A percentile compares a stretch with the other conserved stretches of the same genome.
Conservation (phyloP, 2,888 invertebrate genomes). For the Timandra comae region DNA sequence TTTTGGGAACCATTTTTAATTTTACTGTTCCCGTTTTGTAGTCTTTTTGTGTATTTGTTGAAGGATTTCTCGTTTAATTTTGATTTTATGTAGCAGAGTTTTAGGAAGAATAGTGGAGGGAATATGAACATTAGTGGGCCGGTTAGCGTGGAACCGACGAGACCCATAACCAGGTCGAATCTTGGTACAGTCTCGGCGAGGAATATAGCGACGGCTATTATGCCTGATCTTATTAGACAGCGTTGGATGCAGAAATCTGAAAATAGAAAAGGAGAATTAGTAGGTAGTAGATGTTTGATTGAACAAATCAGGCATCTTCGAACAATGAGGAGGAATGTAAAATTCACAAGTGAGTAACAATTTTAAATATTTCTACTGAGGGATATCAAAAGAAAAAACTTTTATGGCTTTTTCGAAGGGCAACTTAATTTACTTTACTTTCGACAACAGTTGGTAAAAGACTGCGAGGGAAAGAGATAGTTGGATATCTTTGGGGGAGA, state of each 20-base stretch:
- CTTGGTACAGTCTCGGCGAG: conserved; percentile 89
- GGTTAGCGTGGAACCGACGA: conserved; percentile 89
- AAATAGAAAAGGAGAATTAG: too few relatives aligned
- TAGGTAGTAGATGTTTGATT: too few relatives aligned
- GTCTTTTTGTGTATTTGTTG: conserved; percentile 7
- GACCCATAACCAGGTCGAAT: conserved; percentile 90
- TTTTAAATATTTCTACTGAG: too few relatives aligned
- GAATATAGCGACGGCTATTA: conserved; percentile 83
- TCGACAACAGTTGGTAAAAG: too few relatives aligned
- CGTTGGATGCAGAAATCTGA: conserved; percentile 86
- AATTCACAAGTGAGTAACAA: too few relatives aligned
- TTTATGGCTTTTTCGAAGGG: too few relatives aligned
- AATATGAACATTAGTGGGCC: conserved; percentile 90
- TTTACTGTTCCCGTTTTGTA: conserved; percentile 11
- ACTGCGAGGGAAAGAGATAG: too few relatives aligned
- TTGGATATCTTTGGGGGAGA: too few relatives aligned
- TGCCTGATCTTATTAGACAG: conserved; percentile 81
- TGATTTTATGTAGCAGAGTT: conserved; percentile 75
- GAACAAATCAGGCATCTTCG: too few relatives aligned
- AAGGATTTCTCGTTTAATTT: conserved; percentile 21
- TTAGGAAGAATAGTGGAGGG: conserved; percentile 88
- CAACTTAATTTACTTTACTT: too few relatives aligned
- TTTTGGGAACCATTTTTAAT: conserved; percentile 11
- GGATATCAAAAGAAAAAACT: too few relatives aligned
- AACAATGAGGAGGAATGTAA: too few relatives aligned